Percentiles rank a stretch among this genome's conserved stretches.
These are phyloP conservation scores for Lutjanus erythropterus DNA, from an alignment of 2,113 vertebrate genomes.

Conservation along the genomic window DNA sequence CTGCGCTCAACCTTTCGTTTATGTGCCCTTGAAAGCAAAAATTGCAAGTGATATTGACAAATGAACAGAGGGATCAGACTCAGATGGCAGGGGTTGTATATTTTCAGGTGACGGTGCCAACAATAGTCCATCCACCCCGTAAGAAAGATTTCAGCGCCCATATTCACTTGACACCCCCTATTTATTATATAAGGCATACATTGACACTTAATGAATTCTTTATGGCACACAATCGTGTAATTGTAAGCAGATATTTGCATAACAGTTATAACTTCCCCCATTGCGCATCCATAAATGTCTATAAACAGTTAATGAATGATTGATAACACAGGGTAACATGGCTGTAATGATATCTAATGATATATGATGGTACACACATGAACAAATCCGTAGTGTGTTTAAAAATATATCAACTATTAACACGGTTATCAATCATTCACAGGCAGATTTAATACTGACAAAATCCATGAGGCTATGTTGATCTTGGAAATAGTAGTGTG, in stretches of 20 bases:
- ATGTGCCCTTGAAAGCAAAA: constrained; percentile 79
- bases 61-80: constrained; percentile 55
- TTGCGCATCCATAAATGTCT: not conserved
- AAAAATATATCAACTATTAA: too few relatives aligned
- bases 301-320: not conserved
- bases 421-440: too few relatives aligned
- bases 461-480: too few relatives aligned
- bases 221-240: not conserved
- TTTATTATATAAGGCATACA: not conserved
- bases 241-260: not conserved
- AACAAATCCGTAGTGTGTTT: not conserved
- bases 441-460: too few relatives aligned
- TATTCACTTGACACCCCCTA: constrained; percentile 18
- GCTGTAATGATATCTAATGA: not conserved
- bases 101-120: constrained; percentile 52
- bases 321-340: not conserved
- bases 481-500: too few relatives aligned
- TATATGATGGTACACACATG: not conserved
- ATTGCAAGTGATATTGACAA: constrained; percentile 77
- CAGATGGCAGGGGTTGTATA: constrained; percentile 36
- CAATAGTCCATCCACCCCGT: constrained; percentile 9
- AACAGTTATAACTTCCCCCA: not conserved
- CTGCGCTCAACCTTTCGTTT: constrained; percentile 74
- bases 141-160: not conserved
- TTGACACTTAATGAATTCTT: not conserved